A percentile compares a stretch with the other conserved stretches of the same genome.
Evolutionary conservation across 2,113 vertebrate genomes (phyloP).

Genomic region (Gobio gobio): DNA sequence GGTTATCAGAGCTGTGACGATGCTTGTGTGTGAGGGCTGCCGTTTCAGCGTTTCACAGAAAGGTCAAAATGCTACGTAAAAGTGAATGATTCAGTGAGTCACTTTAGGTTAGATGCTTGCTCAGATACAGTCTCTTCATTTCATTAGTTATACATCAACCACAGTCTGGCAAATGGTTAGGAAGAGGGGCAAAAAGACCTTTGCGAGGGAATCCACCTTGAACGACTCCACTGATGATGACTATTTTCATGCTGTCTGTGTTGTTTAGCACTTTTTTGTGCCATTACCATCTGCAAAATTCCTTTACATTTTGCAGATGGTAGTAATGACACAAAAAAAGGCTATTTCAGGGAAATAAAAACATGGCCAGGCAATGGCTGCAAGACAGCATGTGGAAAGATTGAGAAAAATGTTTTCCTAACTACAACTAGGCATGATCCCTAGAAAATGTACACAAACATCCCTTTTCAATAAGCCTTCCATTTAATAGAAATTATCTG

Average conservation of each 20-base stretch:
- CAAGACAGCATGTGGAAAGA: not conserved
- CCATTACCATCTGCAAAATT: no score
- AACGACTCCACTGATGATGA: not conserved
- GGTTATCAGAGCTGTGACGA: slow-evolving; percentile 2
- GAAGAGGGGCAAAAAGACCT: not conserved
- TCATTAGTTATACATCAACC: slow-evolving; percentile 26
- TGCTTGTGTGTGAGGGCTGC: slow-evolving; percentile 8
- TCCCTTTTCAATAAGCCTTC: not conserved
- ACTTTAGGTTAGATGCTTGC: slow-evolving; percentile 3
- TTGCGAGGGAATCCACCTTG: slow-evolving; percentile 1
- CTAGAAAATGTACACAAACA: not conserved
- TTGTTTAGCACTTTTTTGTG: not conserved
- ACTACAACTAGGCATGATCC: not conserved
- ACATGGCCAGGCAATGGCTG: not conserved
- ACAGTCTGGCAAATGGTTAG: not conserved
- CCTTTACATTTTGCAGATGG: not conserved
- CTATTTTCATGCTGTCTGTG: not conserved
- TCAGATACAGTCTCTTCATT: not conserved
- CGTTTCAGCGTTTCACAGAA: slow-evolving; percentile 11
- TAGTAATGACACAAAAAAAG: not conserved
- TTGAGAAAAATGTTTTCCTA: not conserved
- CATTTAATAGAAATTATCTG: not conserved
- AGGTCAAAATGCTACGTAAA: not conserved
- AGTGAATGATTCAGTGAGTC: not conserved
- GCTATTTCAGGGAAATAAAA: not conserved